phyloP scores from a whole-genome alignment of 2,113 vertebrate species.

The Lagopus leucura region DNA sequence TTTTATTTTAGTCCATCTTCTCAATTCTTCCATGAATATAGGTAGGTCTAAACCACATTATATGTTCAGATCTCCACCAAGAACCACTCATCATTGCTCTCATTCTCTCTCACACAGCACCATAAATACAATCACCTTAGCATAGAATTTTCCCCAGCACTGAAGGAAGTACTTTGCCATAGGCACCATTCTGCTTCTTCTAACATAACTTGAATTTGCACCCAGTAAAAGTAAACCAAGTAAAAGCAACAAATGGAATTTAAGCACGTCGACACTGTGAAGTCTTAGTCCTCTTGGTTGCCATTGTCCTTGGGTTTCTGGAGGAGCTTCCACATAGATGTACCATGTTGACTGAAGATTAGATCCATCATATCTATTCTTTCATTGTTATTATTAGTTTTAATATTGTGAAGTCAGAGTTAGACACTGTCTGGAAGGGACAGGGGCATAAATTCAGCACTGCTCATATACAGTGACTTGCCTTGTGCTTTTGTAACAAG shows the following conservation, averaged over 20 bases:
- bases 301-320: neutral
- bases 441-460: neutral
- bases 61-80: neutral
- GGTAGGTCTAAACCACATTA: neutral
- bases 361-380: neutral
- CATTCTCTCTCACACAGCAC: neutral
- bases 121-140: neutral
- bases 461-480: neutral
- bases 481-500: neutral
- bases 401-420: neutral
- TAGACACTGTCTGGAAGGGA: neutral
- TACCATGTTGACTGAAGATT: neutral
- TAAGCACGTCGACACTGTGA: neutral
- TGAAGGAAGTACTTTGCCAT: neutral
- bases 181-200: neutral
- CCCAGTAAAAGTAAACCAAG: neutral
- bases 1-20: neutral
- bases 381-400: neutral
- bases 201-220: neutral
- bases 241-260: neutral
- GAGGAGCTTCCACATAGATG: neutral
- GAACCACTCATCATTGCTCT: neutral
- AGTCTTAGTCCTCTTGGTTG: neutral
- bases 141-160: neutral
- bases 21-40: neutral